A percentile compares a stretch with the other conserved stretches of the same genome.
Conservation (phyloP, 2,888 invertebrate species). For the Lepidonotus clava region DNA sequence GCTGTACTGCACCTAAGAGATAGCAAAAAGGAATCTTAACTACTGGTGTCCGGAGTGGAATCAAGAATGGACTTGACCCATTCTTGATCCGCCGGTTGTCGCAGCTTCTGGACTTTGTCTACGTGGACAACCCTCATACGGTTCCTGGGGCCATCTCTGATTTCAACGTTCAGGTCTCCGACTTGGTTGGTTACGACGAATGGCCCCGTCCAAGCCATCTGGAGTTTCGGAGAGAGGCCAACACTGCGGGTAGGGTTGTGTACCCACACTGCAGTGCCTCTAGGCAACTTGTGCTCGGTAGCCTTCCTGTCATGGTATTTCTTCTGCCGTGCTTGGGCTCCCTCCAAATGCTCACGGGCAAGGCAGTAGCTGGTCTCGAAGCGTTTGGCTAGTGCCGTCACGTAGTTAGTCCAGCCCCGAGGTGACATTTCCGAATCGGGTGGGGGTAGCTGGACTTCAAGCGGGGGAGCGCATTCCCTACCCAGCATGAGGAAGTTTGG, state of each 20-base stretch:
- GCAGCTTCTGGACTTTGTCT: too few species aligned
- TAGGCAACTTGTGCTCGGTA: neutral
- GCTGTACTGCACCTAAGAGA: too few species aligned
- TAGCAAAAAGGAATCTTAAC: too few species aligned
- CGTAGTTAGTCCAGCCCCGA: neutral
- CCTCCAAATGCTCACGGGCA: neutral
- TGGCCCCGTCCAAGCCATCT: neutral
- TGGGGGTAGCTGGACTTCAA: constrained; percentile 39
- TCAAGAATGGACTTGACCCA: too few species aligned
- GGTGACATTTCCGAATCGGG: neutral
- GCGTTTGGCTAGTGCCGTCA: neutral
- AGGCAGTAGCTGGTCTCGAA: neutral
- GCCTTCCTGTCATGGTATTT: neutral
- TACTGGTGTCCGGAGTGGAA: too few species aligned
- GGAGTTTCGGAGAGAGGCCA: neutral
- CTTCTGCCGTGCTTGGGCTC: neutral
- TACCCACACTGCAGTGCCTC: constrained; percentile 5
- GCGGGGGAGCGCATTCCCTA: constrained; percentile 61
- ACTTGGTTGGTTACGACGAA: neutral
- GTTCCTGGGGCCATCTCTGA: neutral
- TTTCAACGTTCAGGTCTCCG: neutral
- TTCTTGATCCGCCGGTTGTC: too few species aligned
- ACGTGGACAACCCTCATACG: constrained; percentile 6
- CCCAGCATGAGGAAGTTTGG: constrained; percentile 63
- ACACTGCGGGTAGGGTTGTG: too few species aligned